Evolutionary conservation across 1,140 invertebrate species (phyloP), one percentile per base, ranked within the genome.

Genomic region (Neodiprion pinetum): DNA sequence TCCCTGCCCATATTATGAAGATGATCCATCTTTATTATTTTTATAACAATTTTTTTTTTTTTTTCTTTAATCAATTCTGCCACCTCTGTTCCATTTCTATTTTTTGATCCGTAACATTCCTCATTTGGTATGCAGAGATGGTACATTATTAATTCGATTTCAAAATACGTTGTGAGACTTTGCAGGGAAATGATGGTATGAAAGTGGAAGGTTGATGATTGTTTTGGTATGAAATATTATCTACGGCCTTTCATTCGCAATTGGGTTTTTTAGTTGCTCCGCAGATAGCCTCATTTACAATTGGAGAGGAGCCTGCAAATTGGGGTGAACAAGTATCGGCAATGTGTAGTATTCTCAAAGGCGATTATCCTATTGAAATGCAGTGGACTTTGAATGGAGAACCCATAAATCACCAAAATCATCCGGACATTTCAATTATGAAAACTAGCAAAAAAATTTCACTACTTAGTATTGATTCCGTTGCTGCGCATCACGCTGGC

Each of bases 241-340:
- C 9, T 61, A 61, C 53, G 11, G 5, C 53, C 3, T 61, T 12
- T 61, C n/a, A 61, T 61, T 17, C 5, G 53, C 11, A 17, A 61
- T 61, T 8, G 11, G 53, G 53, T 61, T 75, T 79, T 79, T 66
- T 76, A 93, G 93, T 93, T 76, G 87, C 90, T 23, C 93, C 92
- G 23, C 88, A 89, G 77, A 91, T 94, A 68, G 89, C 89, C 70
- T 90, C 91, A 67, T 93, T 93, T 83, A 85, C 87, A 48, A 93
- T 93, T 74, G 91, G 90, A n/a, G 89, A 90, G 23, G 86, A 91
- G 70, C 86, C 90, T 48, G 85, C 88, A 0, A 91, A 92, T 82
- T 88, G 90, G 75, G 92, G 92, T 48, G 90, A 92, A 74, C 88
- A 90, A 23, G 88, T 90, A 70, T 91, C 91, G 12, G 88, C 91